Evolutionary conservation across 92 coral and sea anemone species (phyloP), one percentile per base, ranked within the genome.

Genomic region (Porites divaricata): DNA sequence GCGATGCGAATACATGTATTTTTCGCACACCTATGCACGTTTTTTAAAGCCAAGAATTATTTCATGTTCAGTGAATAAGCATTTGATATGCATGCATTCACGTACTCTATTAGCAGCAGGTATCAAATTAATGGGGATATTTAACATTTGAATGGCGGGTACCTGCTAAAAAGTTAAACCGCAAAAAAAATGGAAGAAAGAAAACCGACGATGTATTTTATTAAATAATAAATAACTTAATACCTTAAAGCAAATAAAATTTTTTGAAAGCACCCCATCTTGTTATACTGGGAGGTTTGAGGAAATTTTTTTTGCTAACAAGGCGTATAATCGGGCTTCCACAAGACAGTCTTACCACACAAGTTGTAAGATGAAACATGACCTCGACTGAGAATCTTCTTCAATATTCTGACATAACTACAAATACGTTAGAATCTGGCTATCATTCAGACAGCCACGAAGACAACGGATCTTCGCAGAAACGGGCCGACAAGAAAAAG

Each of bases 341-440:
- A 23, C 7, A 48, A 48, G 11, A 50, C 63, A 26, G 24, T 51
- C 15, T 23, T 49, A 50, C 52, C 15, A 35, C 6, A 4, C 45
- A 35, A 35, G 45, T 19, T 63, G 48, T 19, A 56, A 16, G 7
- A 49, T 4, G 22, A 62, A 62, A 63, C 23, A 88, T 88, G 91
- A 35, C 91, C 12, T 83, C 88, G 54, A 88, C 91, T 10, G 81
- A 88, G 58, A 83, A 88, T 70, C 91, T 88, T 14, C 20, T 88
- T 1, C 72, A 77, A 65, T 74, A 83, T 8, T 35, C 76, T 20
- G 75, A 56, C 8, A 68, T 28, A 25, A 63, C 80, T 6, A 72
- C 64, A 24, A 72, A 63, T 20, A 63, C 25, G 45, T 78, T 72
- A 20, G 85, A 76, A 8, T 77, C 80, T 2, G 75, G 88, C 13